Percentiles rank a stretch among this genome's conserved stretches.
These are phyloP conservation scores for Centropyge bicolor DNA, from an alignment of 2,797 vertebrate genomes.

Conservation along the genomic window DNA sequence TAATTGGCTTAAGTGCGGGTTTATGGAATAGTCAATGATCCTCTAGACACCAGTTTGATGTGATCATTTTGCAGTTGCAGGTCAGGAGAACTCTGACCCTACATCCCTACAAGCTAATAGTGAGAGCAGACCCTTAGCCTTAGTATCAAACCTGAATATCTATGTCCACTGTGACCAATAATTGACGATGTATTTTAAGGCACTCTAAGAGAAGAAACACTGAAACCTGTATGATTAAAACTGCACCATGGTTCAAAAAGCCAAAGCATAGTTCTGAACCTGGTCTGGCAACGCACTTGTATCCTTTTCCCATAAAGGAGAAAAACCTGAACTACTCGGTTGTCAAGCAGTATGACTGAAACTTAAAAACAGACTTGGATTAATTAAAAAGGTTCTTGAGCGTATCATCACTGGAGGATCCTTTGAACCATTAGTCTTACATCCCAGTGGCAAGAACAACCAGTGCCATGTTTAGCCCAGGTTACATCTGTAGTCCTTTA, in stretches of 20 bases:
- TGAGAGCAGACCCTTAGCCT: conserved; percentile 71
- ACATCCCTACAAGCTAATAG: conserved; percentile 64
- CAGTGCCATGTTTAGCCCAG: background rate
- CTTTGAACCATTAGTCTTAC: background rate
- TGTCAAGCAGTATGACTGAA: background rate
- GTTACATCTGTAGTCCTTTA: background rate
- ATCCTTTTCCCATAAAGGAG: background rate
- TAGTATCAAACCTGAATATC: conserved; percentile 44
- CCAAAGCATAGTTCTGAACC: background rate
- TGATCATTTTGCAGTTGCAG: conserved; percentile 74
- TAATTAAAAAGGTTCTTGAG: background rate
- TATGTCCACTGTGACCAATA: conserved; percentile 48
- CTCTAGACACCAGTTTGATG: conserved; percentile 75
- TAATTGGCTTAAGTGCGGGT: conserved; percentile 78
- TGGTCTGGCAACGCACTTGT: background rate
- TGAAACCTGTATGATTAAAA: background rate
- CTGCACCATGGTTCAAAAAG: background rate
- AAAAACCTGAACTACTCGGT: background rate
- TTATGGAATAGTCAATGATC: conserved; percentile 72
- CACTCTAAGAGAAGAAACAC: background rate
- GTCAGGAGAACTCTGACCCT: conserved; percentile 78
- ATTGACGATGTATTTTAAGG: conserved; percentile 36
- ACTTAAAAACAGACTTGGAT: background rate
- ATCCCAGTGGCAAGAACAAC: background rate
- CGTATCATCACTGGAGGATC: background rate